phyloP scores from a whole-genome alignment of 1,140 invertebrate species.

The Bombus haemorrhoidalis region DNA sequence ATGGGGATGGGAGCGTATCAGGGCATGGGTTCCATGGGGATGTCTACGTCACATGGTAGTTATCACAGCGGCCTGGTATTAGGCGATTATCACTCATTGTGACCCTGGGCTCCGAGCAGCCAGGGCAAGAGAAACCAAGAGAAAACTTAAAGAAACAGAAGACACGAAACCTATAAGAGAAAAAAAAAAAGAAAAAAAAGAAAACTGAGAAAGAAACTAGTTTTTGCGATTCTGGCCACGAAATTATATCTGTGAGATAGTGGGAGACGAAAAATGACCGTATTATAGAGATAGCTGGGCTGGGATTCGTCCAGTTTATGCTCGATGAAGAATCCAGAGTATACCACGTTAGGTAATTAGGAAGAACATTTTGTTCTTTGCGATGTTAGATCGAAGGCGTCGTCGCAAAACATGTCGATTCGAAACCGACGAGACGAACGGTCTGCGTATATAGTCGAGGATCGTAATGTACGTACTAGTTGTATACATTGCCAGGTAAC shows the following conservation, averaged over 20 bases:
- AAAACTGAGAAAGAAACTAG: not conserved
- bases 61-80: constrained; percentile 81
- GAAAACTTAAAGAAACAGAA: constrained; percentile 72
- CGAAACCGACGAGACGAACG: not conserved
- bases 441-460: not conserved
- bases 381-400: not conserved
- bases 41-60: constrained; percentile 78
- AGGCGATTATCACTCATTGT: constrained; percentile 82
- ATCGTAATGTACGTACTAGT: not conserved
- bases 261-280: not conserved
- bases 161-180: not conserved
- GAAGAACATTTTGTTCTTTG: not conserved
- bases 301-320: not conserved
- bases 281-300: not conserved
- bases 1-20: constrained; percentile 81
- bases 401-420: not conserved
- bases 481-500: not conserved
- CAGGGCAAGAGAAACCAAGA: constrained; percentile 79
- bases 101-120: constrained; percentile 79
- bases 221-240: not conserved
- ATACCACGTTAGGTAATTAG: not conserved
- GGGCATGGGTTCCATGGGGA: constrained; percentile 79
- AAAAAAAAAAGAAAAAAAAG: not conserved
- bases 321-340: not conserved
- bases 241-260: not conserved